Percentiles rank a stretch among this genome's conserved stretches.
These are phyloP conservation scores for Lasioglossum zephyrum DNA, from an alignment of 2,888 invertebrate genomes.

Conservation along the genomic window DNA sequence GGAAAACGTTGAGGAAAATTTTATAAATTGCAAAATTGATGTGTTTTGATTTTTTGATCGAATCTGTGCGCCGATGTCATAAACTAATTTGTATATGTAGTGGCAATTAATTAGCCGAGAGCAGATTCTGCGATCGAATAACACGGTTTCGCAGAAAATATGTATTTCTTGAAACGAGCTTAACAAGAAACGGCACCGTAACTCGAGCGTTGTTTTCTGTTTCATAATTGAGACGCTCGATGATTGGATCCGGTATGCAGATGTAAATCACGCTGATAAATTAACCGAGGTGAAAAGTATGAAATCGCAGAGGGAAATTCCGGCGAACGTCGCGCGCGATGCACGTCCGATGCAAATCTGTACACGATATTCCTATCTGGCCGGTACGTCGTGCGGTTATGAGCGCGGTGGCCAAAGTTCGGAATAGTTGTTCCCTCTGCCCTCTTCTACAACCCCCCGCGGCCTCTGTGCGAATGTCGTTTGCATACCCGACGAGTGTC, in stretches of 20 bases:
- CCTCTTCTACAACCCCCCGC: background rate
- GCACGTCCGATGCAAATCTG: constrained; percentile 51
- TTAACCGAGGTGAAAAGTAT: constrained; percentile 13
- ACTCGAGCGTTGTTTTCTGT: background rate
- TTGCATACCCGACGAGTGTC: constrained; percentile 49
- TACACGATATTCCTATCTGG: constrained; percentile 50
- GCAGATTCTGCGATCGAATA: background rate
- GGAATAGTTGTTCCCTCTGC: constrained; percentile 40
- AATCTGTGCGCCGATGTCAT: too few species aligned
- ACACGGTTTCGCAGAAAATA: background rate
- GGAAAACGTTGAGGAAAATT: too few species aligned
- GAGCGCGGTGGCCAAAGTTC: constrained; percentile 37
- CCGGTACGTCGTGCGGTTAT: constrained; percentile 44
- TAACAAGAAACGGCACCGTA: background rate
- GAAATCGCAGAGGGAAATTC: background rate
- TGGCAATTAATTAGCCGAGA: background rate
- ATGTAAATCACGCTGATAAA: background rate
- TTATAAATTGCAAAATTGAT: too few species aligned
- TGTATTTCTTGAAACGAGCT: background rate
- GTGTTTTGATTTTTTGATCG: too few species aligned
- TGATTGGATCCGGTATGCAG: background rate
- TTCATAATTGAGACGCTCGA: background rate
- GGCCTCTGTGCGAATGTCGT: constrained; percentile 35
- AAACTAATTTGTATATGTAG: background rate
- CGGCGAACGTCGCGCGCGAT: constrained; percentile 8